Evolutionary conservation across 2,113 vertebrate species (phyloP), one percentile per base, ranked within the genome.

Genomic region (Crotalus tigris): DNA sequence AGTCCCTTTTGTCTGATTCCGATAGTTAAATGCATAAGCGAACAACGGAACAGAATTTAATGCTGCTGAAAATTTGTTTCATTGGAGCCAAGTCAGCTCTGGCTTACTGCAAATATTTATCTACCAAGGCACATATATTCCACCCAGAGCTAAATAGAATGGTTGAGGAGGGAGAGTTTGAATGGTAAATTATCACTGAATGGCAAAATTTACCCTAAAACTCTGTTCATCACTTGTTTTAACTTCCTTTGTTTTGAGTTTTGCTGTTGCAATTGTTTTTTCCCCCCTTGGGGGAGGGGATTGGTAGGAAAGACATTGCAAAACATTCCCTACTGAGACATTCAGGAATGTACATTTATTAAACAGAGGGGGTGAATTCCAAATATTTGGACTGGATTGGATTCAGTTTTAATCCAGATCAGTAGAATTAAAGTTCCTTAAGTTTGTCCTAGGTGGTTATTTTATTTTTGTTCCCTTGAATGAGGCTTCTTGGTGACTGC

Each of bases 31-130:
- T 91, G 94, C 19, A 17, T 29, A 0, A 15, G 61, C 85, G 93
- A 94, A 93, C 57, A 90, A 95, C 89, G 44, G n/a, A 64, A 90
- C 7, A 90, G 91, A 51, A 95, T 94, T 92, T 92, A 95, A 94
- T 58, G 2, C 93, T 5, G 75, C 29, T 94, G 85, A 92, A 95
- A 97, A 93, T 1, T 69, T 0, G 88, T 95, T 94, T 90, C 24
- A 93, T 94, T 93, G 94, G 46, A 95, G 91, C 24, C 85, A 39
- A 26, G 10, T 7, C 89, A 13, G 81, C 92, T 95, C 57, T 96
- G 33, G 57, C n/a, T 11, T 81, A 90, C 94, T 90, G 91, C 69
- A 81, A 89, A 91, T 88, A 92, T 93, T 95, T 94, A 58, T 92
- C 85, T 59, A 6, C 15, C 88, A 61, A 69, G 51, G 1, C 53